Conservation (phyloP, 2,113 vertebrate species). For the Toxotes chatareus region DNA sequence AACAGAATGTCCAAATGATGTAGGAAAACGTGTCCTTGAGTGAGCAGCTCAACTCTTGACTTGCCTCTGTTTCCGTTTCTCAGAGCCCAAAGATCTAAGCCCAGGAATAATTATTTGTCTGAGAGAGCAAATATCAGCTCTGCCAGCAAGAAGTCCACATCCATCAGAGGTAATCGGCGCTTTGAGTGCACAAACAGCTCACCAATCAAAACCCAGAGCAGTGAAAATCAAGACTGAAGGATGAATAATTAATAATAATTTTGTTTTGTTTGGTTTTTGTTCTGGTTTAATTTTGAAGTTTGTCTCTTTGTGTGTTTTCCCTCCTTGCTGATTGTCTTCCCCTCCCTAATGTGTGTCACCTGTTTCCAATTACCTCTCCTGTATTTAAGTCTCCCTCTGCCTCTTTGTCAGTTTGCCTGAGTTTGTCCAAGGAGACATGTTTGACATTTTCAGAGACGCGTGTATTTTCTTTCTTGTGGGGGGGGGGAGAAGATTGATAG, state of each 20-base stretch:
- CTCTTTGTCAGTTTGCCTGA: too few relatives aligned
- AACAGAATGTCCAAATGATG: background rate
- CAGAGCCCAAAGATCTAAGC: background rate
- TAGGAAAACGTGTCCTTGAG: background rate
- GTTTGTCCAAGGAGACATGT: too few relatives aligned
- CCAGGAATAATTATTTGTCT: background rate
- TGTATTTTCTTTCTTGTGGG: background rate
- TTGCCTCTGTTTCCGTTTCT: background rate
- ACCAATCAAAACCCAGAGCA: background rate
- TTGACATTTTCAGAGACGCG: background rate
- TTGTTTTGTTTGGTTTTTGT: too few relatives aligned
- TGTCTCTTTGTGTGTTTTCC: too few relatives aligned
- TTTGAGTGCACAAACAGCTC: background rate
- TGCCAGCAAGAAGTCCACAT: background rate
- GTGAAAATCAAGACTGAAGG: constrained; percentile 7
- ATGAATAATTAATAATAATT: background rate
- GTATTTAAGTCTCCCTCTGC: too few relatives aligned
- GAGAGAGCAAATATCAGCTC: background rate
- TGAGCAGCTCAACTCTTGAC: background rate
- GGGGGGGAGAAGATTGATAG: background rate
- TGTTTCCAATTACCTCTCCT: too few relatives aligned
- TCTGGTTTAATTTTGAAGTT: too few relatives aligned
- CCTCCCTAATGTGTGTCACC: too few relatives aligned
- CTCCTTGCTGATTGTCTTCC: too few relatives aligned
- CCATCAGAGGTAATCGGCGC: background rate